Percentiles rank a stretch among this genome's conserved stretches.
Evolutionary conservation across 92 coral and sea anemone species (phyloP).

Genomic region (Umimayanthus chanpuru): DNA sequence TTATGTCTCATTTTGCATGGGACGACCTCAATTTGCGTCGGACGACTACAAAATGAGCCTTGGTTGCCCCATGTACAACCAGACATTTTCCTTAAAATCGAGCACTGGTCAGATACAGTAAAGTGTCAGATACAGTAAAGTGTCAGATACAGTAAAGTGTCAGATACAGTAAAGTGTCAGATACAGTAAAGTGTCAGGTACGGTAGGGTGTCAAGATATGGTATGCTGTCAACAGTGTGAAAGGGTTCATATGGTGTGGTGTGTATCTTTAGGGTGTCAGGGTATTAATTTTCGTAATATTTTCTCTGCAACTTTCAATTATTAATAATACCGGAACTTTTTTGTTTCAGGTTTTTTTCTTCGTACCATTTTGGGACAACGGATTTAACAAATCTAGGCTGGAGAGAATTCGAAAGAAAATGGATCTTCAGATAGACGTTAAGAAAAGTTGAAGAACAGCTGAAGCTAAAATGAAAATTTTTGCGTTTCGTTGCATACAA

Average conservation of each 20-base stretch:
- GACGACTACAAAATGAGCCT: too few species aligned
- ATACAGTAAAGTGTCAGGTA: too few species aligned
- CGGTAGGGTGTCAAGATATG: neutral
- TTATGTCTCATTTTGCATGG: too few species aligned
- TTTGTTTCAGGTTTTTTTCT: constrained; percentile 81
- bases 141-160: too few species aligned
- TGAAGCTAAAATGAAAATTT: neutral
- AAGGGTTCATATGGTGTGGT: neutral
- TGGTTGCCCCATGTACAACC: too few species aligned
- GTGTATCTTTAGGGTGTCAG: neutral
- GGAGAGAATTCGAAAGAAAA: constrained; percentile 72
- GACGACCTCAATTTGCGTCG: too few species aligned
- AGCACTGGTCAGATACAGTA: too few species aligned
- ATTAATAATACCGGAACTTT: neutral
- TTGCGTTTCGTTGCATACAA: neutral
- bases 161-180: too few species aligned
- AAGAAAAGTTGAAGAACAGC: neutral
- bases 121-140: too few species aligned
- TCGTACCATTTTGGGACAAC: constrained; percentile 87
- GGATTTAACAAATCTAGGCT: constrained; percentile 78
- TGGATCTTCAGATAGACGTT: constrained; percentile 64
- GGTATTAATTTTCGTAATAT: neutral
- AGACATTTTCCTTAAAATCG: too few species aligned
- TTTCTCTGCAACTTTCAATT: neutral
- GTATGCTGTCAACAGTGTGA: neutral